Percentiles rank a stretch among this genome's conserved stretches.
These are phyloP conservation scores for Ctenicera cuprea DNA, from an alignment of 2,888 invertebrate species.

Conservation along the genomic window DNA sequence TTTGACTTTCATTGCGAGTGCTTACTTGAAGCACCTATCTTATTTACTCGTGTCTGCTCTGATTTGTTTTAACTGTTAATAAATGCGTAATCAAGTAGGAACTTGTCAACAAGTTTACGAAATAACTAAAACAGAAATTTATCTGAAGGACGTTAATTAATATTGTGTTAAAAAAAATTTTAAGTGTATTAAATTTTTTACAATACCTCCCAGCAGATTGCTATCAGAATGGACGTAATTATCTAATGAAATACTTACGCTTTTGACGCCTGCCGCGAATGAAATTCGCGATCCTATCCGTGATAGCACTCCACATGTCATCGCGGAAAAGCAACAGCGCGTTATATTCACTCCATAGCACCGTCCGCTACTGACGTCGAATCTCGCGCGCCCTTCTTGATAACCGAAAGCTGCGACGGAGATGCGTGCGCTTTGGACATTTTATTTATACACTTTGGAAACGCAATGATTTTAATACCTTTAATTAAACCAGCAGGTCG, in stretches of 20 bases:
- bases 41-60: no score
- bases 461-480: constrained; percentile 20
- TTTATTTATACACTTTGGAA: constrained; percentile 24
- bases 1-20: no score
- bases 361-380: constrained; percentile 58
- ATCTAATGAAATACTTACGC: constrained; percentile 56
- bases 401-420: constrained; percentile 53
- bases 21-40: no score
- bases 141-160: no score
- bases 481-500: constrained; percentile 7
- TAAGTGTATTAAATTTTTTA: no score
- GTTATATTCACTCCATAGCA: constrained; percentile 58
- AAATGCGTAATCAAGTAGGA: no score
- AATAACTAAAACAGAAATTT: no score
- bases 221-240: neutral
- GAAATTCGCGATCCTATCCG: constrained; percentile 62
- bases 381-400: constrained; percentile 53
- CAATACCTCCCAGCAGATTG: neutral
- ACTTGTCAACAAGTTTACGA: no score
- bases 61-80: no score
- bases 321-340: constrained; percentile 55
- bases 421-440: constrained; percentile 50
- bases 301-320: constrained; percentile 67
- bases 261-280: constrained; percentile 61
- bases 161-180: no score